Percentiles rank a stretch among this genome's conserved stretches.
Evolutionary conservation across 2,888 invertebrate species (phyloP).

Genomic region (Lasioglossum lativentre): DNA sequence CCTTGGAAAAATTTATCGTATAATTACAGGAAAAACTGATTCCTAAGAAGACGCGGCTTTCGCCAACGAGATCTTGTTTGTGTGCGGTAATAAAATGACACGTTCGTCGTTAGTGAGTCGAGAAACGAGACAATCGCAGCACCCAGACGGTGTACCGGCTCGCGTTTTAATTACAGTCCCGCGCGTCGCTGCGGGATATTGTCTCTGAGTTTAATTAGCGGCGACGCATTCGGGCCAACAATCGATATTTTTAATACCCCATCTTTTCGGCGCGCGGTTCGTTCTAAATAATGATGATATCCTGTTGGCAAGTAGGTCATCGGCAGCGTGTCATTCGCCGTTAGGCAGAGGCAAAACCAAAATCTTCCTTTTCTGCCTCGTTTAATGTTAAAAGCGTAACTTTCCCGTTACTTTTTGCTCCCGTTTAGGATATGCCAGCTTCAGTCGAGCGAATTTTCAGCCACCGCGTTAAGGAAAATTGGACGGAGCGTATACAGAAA

Average conservation of each 20-base stretch:
- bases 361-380: neutral
- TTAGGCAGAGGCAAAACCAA: neutral
- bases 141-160: neutral
- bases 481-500: neutral
- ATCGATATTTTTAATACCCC: conserved; percentile 5
- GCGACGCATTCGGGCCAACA: conserved; percentile 1
- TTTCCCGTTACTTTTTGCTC: neutral
- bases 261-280: neutral
- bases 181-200: neutral
- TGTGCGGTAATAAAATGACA: neutral
- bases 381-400: neutral
- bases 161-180: conserved; percentile 8
- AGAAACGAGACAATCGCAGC: neutral
- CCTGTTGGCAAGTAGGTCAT: neutral
- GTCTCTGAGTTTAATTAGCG: conserved; percentile 8
- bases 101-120: neutral
- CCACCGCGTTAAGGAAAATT: neutral
- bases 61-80: neutral
- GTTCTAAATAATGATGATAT: neutral
- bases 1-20: neutral
- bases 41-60: neutral
- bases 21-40: neutral
- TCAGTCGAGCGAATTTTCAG: neutral
- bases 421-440: neutral
- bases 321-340: neutral